These are phyloP conservation scores for Amblyjoppa proteus DNA, from an alignment of 2,888 invertebrate genomes.

Conservation along the genomic window DNA sequence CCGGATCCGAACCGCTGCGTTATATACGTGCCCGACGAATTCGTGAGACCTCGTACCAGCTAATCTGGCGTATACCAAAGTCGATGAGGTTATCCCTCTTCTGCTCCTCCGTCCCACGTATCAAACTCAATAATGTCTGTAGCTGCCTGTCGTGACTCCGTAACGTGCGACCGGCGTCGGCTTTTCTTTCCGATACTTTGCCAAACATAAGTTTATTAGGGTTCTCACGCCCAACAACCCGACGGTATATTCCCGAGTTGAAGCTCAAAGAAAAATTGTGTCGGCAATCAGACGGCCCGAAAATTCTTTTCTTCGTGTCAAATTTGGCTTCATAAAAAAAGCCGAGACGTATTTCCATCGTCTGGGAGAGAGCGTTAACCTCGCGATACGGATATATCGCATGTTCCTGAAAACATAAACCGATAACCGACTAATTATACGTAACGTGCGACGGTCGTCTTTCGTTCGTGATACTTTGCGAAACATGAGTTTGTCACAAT, in stretches of 20 bases:
- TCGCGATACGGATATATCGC: slow-evolving; percentile 7
- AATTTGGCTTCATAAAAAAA: neutral
- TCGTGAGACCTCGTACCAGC: slow-evolving; percentile 11
- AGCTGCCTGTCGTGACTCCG: slow-evolving; percentile 2
- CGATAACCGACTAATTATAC: slow-evolving; percentile 42
- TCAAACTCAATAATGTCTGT: slow-evolving; percentile 56
- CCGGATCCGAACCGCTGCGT: neutral
- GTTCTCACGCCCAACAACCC: neutral
- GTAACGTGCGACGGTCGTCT: no score
- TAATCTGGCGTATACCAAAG: slow-evolving; percentile 54
- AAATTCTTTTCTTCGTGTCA: neutral
- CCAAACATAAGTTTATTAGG: neutral
- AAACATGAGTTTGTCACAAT: neutral
- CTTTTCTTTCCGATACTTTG: slow-evolving; percentile 15
- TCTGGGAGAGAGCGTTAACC: neutral
- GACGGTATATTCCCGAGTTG: neutral
- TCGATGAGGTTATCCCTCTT: slow-evolving; percentile 56
- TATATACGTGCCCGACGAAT: slow-evolving; percentile 35
- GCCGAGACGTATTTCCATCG: neutral
- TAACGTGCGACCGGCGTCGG: slow-evolving; percentile 41
- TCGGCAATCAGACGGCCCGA: neutral
- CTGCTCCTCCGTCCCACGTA: slow-evolving; percentile 11
- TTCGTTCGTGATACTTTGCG: neutral
- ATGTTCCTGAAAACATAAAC: slow-evolving; percentile 28
- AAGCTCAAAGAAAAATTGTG: neutral